Conservation (phyloP, 2,113 vertebrate species). For the Myocastor coypus region DNA sequence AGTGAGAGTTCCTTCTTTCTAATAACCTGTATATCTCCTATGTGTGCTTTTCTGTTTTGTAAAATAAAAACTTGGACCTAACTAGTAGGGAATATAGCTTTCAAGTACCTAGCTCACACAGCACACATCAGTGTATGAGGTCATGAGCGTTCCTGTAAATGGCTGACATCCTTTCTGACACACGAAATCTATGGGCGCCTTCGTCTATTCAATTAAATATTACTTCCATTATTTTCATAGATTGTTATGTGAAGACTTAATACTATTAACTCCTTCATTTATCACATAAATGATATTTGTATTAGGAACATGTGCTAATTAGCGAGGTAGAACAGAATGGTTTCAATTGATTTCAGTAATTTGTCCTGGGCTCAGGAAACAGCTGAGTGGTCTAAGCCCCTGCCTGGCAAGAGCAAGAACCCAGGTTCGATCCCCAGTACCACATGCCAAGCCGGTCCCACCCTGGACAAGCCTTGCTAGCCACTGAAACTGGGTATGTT, state of each 20-base stretch:
- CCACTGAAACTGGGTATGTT: too few species aligned
- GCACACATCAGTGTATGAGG: neutral
- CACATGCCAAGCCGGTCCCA: too few species aligned
- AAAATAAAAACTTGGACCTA: neutral
- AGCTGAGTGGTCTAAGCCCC: too few species aligned
- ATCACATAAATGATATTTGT: neutral
- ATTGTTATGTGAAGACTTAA: neutral
- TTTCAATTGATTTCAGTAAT: neutral
- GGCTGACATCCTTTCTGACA: neutral
- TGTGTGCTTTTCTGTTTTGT: neutral
- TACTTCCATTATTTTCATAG: slow-evolving; percentile 12
- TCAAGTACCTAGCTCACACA: neutral
- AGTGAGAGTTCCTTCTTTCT: neutral
- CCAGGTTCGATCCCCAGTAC: too few species aligned
- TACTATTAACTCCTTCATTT: neutral
- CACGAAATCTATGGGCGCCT: neutral
- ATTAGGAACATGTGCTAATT: neutral
- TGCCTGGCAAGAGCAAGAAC: too few species aligned
- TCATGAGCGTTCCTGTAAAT: neutral
- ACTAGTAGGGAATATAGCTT: neutral
- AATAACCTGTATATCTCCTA: neutral
- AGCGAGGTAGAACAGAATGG: neutral
- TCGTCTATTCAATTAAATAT: neutral
- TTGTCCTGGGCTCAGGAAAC: neutral
- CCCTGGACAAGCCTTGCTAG: too few species aligned